Conservation (phyloP, 2,888 invertebrate genomes). For the Nemoura dubitans region DNA sequence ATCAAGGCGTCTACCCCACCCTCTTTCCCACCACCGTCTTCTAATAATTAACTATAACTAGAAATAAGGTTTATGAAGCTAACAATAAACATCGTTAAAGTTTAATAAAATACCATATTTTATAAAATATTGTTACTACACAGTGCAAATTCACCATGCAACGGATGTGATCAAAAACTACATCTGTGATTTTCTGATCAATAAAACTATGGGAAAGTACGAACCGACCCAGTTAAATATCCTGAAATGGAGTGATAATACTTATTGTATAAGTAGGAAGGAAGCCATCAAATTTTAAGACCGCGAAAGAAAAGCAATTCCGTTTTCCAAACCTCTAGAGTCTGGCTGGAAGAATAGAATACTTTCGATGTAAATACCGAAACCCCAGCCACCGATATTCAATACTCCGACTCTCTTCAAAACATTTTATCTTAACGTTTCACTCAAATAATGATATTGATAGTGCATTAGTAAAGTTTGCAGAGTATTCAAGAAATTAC, state of each 20-base stretch:
- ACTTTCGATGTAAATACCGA: neutral
- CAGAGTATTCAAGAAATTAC: neutral
- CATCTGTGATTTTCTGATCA: neutral
- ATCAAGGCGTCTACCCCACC: no score
- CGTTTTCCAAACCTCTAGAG: neutral
- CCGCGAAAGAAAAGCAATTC: neutral
- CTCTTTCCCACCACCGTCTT: no score
- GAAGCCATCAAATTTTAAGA: neutral
- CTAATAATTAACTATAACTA: no score
- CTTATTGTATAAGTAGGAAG: neutral
- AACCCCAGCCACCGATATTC: neutral
- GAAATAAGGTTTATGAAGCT: no score
- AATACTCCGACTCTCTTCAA: neutral
- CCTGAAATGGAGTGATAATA: no score
- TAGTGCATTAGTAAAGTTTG: neutral
- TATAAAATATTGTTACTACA: no score
- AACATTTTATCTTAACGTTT: neutral
- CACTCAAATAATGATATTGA: neutral
- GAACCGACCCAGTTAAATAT: no score
- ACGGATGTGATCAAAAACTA: no score
- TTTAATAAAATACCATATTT: no score
- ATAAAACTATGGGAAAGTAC: no score
- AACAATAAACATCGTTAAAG: no score
- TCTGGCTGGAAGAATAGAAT: neutral
- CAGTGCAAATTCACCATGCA: no score